Evolutionary conservation across 1,140 invertebrate species (phyloP).

Genomic region (Temnothorax curvispinosus): DNA sequence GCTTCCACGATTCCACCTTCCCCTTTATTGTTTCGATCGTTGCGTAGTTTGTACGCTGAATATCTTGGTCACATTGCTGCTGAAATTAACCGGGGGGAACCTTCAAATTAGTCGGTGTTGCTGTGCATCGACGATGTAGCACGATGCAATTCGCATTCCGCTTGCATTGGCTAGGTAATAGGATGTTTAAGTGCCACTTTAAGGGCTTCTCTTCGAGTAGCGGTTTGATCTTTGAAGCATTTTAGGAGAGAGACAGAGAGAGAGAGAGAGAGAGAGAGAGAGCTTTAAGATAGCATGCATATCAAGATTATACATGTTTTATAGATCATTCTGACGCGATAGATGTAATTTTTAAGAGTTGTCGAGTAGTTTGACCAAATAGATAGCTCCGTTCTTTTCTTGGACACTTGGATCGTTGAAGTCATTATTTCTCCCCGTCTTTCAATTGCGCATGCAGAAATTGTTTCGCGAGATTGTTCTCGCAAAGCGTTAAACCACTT

Average conservation of each 20-base stretch:
- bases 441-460: not conserved
- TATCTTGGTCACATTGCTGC: conserved; percentile 11
- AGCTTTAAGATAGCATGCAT: not conserved
- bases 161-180: conserved; percentile 12
- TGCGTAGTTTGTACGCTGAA: conserved; percentile 3
- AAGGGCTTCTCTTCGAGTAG: not conserved
- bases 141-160: conserved; percentile 49
- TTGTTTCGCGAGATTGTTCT: conserved; percentile 42
- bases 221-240: conserved; percentile 33
- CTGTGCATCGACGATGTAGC: not conserved
- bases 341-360: not conserved
- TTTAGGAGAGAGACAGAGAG: not conserved
- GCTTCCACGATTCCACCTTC: not conserved
- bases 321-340: not conserved
- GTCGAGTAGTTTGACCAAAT: not conserved
- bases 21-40: conserved; percentile 16
- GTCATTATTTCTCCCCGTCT: not conserved
- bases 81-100: conserved; percentile 21
- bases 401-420: not conserved
- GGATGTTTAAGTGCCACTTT: conserved; percentile 31
- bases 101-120: not conserved
- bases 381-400: conserved; percentile 4
- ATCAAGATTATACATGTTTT: not conserved
- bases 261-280: not conserved
- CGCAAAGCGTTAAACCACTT: conserved; percentile 41